Evolutionary conservation across 2,113 vertebrate species (phyloP), one percentile per base, ranked within the genome.

Genomic region (Podarcis muralis): DNA sequence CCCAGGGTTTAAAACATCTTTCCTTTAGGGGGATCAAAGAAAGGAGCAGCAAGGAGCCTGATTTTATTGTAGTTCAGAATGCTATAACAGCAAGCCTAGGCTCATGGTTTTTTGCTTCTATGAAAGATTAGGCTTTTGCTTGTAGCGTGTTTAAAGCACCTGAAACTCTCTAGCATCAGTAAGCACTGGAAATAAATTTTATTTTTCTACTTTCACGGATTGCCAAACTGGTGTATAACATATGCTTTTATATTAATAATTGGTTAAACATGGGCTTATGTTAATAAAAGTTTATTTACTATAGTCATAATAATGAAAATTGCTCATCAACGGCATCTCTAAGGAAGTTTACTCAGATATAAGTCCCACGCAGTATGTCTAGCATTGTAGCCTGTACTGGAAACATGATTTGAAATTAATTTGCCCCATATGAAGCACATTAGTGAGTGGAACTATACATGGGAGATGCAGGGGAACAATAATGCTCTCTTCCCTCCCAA

Each of bases 1-100:
- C 16, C 1, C 0, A 0, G 4, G 6, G 87, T 94, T 87, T 90
- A 7, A 92, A 91, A 81, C 69, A 69, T 57, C 57, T 89, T 85
- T 66, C 8, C 27, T n/a, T 71, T 35, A 80, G 66, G 16, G 11
- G 6, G 59, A 53, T 30, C 6, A 57, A 13, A n/a, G 22, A 59
- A 23, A 22, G 75, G 13, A 81, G 27, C 11, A 62, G 59, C 1
- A 0, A 30, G 30, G 48, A 84, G 18, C 6, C 0, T 48, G 15
- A 20, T 86, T 79, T 80, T 83, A 25, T 13, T 53, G 16, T 22
- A 37, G 57, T 92, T 81, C 30, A 27, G 37, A 8, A 59, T 75
- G 40, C 32, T 57, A 7, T 62, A 30, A 23, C 66, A 69, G 66
- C 66, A 68, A 23, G 66, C 6, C 66, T 25, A 68, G 83, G 20